Evolutionary conservation across 2,888 invertebrate species (phyloP).

Genomic region (Dryadula phaetusa): DNA sequence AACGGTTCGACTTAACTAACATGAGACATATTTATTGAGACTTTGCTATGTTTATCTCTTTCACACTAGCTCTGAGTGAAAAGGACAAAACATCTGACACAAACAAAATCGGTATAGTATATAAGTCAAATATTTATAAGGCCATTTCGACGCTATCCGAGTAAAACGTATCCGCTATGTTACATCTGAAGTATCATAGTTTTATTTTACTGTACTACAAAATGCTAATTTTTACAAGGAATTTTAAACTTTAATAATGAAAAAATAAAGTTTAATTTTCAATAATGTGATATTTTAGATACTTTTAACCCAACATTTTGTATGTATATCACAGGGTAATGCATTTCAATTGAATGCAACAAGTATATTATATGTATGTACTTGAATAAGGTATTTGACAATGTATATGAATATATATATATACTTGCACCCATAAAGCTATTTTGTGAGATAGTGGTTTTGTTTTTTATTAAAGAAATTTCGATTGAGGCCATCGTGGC

Average conservation of each 20-base stretch:
- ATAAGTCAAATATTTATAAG: conserved; percentile 25
- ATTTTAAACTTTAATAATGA: not conserved
- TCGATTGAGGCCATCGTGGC: too few relatives aligned
- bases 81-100: not conserved
- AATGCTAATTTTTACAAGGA: not conserved
- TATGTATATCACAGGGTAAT: conserved; percentile 7
- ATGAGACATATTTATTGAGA: too few relatives aligned
- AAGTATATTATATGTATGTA: conserved; percentile 34
- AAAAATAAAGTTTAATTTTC: not conserved
- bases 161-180: conserved; percentile 25
- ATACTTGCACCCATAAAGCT: too few relatives aligned
- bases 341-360: conserved; percentile 34
- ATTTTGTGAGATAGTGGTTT: too few relatives aligned
- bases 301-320: conserved; percentile 21
- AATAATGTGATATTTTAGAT: not conserved
- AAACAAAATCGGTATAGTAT: not conserved
- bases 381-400: conserved; percentile 35
- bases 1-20: too few relatives aligned
- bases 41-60: not conserved
- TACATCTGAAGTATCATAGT: conserved; percentile 28
- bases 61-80: not conserved
- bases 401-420: too few relatives aligned
- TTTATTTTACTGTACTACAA: conserved; percentile 21
- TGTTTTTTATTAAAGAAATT: too few relatives aligned
- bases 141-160: conserved; percentile 22